phyloP scores from a whole-genome alignment of 1,140 invertebrate genomes.

The Calosoma granatense region DNA sequence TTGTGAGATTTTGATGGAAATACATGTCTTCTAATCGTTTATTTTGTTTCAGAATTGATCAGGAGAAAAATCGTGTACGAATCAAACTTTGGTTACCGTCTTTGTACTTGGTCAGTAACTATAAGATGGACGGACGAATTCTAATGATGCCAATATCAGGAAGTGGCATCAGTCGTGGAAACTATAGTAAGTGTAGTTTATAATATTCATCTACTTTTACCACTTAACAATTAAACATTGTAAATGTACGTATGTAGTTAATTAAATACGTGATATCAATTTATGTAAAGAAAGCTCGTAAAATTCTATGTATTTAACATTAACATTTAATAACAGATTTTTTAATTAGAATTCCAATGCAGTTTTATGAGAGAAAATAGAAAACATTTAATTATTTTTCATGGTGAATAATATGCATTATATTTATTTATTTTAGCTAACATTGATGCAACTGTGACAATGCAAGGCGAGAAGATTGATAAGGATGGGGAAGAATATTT shows the following conservation, averaged over 20 bases:
- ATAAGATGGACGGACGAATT: conserved; percentile 47
- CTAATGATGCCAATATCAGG: conserved; percentile 51
- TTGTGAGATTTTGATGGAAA: conserved; percentile 1
- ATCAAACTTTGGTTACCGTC: conserved; percentile 44
- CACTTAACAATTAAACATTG: not conserved
- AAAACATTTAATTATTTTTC: too few relatives aligned
- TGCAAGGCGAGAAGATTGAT: conserved; percentile 44
- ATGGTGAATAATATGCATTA: too few relatives aligned
- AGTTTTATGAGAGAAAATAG: too few relatives aligned
- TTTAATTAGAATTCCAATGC: too few relatives aligned
- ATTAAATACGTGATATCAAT: too few relatives aligned
- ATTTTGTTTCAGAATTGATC: conserved; percentile 35
- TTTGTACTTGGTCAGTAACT: conserved; percentile 41
- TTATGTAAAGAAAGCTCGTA: too few relatives aligned
- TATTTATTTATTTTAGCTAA: conserved; percentile 47
- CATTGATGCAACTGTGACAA: conserved; percentile 46
- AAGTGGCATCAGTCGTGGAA: conserved; percentile 41
- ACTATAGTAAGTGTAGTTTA: conserved; percentile 42
- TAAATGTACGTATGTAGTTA: too few relatives aligned
- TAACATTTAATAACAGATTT: too few relatives aligned
- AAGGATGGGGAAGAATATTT: conserved; percentile 40
- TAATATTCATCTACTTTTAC: not conserved
- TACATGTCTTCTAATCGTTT: too few relatives aligned
- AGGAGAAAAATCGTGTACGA: conserved; percentile 38
- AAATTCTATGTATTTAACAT: too few relatives aligned